These are phyloP conservation scores for Rotaria socialis DNA, from an alignment of 2,888 invertebrate genomes.

Conservation along the genomic window DNA sequence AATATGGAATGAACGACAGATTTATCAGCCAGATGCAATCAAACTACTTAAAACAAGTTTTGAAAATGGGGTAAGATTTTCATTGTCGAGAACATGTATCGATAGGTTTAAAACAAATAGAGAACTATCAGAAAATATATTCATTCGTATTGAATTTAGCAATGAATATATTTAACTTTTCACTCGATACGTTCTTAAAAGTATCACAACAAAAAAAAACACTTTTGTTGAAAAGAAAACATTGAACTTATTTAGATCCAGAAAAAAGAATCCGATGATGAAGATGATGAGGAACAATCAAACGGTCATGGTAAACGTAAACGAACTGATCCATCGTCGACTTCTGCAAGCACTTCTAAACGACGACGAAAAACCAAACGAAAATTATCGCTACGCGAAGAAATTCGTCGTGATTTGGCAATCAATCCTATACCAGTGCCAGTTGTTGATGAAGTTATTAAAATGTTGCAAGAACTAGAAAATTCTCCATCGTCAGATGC, in stretches of 20 bases:
- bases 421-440: conserved; percentile 50
- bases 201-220: no score
- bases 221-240: no score
- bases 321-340: neutral
- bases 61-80: neutral
- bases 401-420: conserved; percentile 53
- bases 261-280: conserved; percentile 9
- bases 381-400: conserved; percentile 53
- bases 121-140: no score
- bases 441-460: conserved; percentile 80
- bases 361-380: conserved; percentile 47
- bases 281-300: neutral
- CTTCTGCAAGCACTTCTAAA: neutral
- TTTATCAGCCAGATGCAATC: conserved; percentile 66
- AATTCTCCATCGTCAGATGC: conserved; percentile 92
- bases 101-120: no score
- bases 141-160: no score
- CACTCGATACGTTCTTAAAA: no score
- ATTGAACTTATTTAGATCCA: neutral
- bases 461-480: conserved; percentile 72
- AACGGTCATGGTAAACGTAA: neutral
- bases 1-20: conserved; percentile 62
- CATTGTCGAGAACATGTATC: no score
- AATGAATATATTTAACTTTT: no score
- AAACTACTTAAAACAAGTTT: neutral